Conservation (phyloP, 2,113 vertebrate genomes). For the Heteronetta atricapilla region DNA sequence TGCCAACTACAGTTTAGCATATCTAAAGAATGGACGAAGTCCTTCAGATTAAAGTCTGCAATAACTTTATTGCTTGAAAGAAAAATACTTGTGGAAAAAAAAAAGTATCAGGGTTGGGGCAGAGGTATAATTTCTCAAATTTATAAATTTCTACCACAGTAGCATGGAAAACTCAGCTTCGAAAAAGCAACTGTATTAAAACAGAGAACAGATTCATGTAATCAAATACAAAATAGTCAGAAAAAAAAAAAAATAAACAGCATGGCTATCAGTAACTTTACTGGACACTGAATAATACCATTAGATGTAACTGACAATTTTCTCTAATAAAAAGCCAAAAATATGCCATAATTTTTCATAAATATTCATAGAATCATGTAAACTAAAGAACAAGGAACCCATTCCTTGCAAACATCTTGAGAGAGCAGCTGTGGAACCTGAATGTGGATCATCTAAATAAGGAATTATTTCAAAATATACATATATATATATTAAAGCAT, state of each 20-base stretch:
- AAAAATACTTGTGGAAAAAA: not conserved
- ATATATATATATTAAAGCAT: not conserved
- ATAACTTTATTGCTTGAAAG: not conserved
- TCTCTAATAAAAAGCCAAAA: not conserved
- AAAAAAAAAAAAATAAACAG: not conserved
- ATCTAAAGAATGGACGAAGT: not conserved
- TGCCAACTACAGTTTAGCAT: not conserved
- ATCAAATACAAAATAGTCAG: not conserved
- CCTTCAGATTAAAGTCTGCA: not conserved
- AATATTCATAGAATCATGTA: not conserved
- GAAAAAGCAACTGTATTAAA: not conserved
- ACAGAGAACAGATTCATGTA: not conserved
- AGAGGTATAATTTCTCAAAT: not conserved
- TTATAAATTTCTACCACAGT: not conserved
- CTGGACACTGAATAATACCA: not conserved
- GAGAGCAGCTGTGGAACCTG: not conserved
- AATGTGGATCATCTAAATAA: not conserved
- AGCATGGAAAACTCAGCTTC: not conserved
- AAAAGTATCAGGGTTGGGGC: not conserved
- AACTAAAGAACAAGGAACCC: not conserved
- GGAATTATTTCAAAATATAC: not conserved
- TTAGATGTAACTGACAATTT: not conserved
- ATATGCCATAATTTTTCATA: not conserved
- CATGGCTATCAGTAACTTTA: not conserved
- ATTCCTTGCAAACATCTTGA: not conserved